Base-by-base conservation (phyloP, 2,888 invertebrate genomes). In the Dryocosmus kuriphilus region DNA sequence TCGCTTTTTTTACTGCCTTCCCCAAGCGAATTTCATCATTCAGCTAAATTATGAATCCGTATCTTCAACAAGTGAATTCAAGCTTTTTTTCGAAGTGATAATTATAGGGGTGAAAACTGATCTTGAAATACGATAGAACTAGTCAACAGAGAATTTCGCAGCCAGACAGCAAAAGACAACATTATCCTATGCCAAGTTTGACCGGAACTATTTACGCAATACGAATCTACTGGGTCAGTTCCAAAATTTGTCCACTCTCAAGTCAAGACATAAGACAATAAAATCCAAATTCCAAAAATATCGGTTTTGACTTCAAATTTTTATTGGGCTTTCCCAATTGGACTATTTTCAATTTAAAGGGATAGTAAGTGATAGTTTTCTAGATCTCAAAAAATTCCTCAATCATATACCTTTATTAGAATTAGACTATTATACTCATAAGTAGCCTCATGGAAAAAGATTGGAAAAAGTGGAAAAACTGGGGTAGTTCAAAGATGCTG, bases 191-290 rank as follows among this genome's bases (percentile, higher is more conserved):
- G 71, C 71, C 71, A 71, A 71, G n/a, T 71, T 51, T 71, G 51
- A 51, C 71, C 71, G 71, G 71, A 71, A 71, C 71, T 71, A 71
- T 71, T 71, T 51, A 46, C 71, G 71, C 51, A 71, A 71, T 30
- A 71, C 46, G 8, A 71, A 67, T 67, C 30, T 51, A 51, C 30
- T 71, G 71, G 46, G 51, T 24, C 19, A n/a, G 51, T 30, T 71
- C 71, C 71, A 71, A 71, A 30, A 22, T 30, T 71, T 30, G 19
- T 5, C 6, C n/a, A 22, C 46, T 32, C 46, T 32, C 27, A 51
- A 30, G n/a, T 51, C 22, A 65, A 65, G 22, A 16, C 24, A 51
- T 9, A 38, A 65, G 22, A 16, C 38, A 16, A 22, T 24, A 38
- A 5, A n/a, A 30, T n/a, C 19, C 19, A 30, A 51, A 51, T 14